These are phyloP conservation scores for Trypoxylon attenuatum DNA, from an alignment of 2,888 invertebrate genomes.

Conservation along the genomic window DNA sequence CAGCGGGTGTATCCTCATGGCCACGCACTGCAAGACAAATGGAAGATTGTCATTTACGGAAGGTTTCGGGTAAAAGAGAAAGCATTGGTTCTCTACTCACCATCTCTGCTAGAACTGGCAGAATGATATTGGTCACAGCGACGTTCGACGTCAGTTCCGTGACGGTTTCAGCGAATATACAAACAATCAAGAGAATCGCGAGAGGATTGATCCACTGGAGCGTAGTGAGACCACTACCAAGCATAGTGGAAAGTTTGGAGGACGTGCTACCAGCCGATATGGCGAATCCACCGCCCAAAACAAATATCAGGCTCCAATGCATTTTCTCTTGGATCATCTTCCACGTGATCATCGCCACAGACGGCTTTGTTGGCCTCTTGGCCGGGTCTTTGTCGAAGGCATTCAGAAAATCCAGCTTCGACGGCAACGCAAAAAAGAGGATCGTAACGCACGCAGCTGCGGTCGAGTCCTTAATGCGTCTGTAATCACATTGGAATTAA, in stretches of 20 bases:
- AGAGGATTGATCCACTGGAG: slow-evolving; percentile 80
- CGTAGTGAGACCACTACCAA: slow-evolving; percentile 83
- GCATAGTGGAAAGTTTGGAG: slow-evolving; percentile 85
- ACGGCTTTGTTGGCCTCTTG: slow-evolving; percentile 79
- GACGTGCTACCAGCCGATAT: slow-evolving; percentile 89
- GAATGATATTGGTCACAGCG: slow-evolving; percentile 90
- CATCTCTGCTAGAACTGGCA: slow-evolving; percentile 89
- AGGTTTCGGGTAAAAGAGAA: too few species aligned
- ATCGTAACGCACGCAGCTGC: slow-evolving; percentile 89
- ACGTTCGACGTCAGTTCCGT: slow-evolving; percentile 95
- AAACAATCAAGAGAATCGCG: slow-evolving; percentile 84
- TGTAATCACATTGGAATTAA: too few species aligned
- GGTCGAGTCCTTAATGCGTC: slow-evolving; percentile 86
- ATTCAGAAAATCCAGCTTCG: slow-evolving; percentile 84
- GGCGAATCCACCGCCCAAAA: slow-evolving; percentile 94
- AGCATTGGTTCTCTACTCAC: slow-evolving; percentile 75
- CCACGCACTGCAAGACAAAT: slow-evolving; percentile 82
- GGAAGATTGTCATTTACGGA: too few species aligned
- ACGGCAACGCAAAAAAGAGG: slow-evolving; percentile 89
- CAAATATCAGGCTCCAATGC: slow-evolving; percentile 92
- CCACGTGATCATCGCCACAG: slow-evolving; percentile 88
- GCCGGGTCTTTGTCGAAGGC: slow-evolving; percentile 78
- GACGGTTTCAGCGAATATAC: slow-evolving; percentile 85
- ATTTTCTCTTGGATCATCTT: slow-evolving; percentile 88
- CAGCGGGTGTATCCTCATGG: slow-evolving; percentile 86